Percentiles rank a stretch among this genome's conserved stretches.
Conservation (phyloP, 1,140 invertebrate species). For the Bombus affinis region DNA sequence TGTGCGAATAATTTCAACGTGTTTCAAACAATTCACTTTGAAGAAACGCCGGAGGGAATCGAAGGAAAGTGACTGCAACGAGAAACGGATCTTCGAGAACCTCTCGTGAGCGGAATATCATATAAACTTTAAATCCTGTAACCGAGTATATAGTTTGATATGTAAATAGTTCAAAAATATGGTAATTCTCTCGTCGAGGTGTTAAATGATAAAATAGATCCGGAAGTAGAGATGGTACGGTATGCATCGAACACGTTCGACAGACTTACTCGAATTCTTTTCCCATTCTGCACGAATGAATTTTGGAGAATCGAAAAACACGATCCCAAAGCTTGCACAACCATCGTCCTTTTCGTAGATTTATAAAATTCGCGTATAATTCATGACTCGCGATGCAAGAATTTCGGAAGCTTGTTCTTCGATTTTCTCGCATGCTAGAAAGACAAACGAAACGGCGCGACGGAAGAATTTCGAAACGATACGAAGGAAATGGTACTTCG, state of each 20-base stretch:
- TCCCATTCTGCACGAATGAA: neutral
- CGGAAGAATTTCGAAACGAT: conserved; percentile 36
- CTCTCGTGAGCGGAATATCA: neutral
- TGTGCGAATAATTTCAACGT: neutral
- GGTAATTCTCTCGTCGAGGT: neutral
- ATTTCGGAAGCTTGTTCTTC: neutral
- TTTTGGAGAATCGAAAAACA: neutral
- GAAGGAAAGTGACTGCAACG: neutral
- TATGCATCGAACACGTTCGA: conserved; percentile 11
- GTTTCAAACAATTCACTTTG: neutral
- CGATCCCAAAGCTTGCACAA: neutral
- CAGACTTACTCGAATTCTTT: neutral
- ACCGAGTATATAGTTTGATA: neutral
- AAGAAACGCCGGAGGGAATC: neutral
- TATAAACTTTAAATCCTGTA: neutral
- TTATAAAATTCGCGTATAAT: neutral
- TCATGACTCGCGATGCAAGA: neutral
- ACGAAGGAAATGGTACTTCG: conserved; percentile 10
- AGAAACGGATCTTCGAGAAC: neutral
- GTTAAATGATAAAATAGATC: neutral
- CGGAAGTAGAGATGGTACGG: neutral
- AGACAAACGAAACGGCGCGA: neutral
- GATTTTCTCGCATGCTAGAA: neutral
- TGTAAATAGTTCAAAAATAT: neutral
- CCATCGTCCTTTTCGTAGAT: neutral